Base-by-base conservation (phyloP, 2,113 vertebrate genomes). In the Hydrochoerus hydrochaeris region DNA sequence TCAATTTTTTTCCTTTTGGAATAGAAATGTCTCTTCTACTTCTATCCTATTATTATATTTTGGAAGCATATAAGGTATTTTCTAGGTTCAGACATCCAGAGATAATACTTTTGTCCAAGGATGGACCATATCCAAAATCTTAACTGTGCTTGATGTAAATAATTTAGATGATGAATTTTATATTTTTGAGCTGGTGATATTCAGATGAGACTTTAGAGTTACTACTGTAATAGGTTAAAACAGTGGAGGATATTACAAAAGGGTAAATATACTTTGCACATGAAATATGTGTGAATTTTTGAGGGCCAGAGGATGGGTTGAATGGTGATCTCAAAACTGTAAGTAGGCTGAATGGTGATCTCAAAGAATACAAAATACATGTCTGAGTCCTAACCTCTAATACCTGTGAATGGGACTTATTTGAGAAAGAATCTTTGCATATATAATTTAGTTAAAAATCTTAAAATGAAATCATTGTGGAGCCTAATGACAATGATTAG, bases 391-490 rank as follows among this genome's bases (percentile, higher is more conserved):
- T 91, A 91, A 91, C 41, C 30, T 85, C 38, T 41, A 69, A 38
- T 86, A 63, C 4, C 44, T 75, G 32, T 88, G 84, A 82, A 90
- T 71, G 5, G 71, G 32, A 32, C 28, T 82, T 85, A 85, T 63
- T 54, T 84, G 54, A n/a, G 73, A 89, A 90, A 84, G 3, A n/a
- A 69, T 58, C 71, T 83, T 30, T 83, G 20, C 5, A 81, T 77
- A 73, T 84, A 1, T 44, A 95, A 93, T 58, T 86, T 58, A 80
- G 13, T 88, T 84, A 89, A 93, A 62, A 32, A 87, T 90, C 69
- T 95, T 32, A 94, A 93, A 57, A 52, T 85, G 26, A 95, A 22
- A 83, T 30, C n/a, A 90, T 85, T 83, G 17, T 92, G 16, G 46
- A 38, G 16, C 71, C 63, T 93, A 83, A 81, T 60, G n/a, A 49